Percentiles rank a stretch among this genome's conserved stretches.
phyloP scores from a whole-genome alignment of 2,797 vertebrate genomes.

The Chaetophractus vellerosus region DNA sequence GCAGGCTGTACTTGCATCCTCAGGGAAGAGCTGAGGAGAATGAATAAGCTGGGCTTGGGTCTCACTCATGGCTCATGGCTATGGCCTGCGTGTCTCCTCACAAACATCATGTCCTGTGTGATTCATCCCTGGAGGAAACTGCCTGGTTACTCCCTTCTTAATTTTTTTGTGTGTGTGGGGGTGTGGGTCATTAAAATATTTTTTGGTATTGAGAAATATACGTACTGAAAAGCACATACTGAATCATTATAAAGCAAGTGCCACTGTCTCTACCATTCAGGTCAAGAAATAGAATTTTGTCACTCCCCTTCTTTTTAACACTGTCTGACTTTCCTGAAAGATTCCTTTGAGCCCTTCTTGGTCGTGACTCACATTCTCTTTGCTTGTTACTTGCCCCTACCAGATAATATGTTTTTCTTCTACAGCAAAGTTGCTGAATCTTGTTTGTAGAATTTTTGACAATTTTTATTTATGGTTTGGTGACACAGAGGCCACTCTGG shows the following conservation, averaged over 20 bases:
- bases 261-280: neutral
- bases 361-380: neutral
- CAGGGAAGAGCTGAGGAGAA: neutral
- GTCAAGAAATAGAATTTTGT: conserved; percentile 51
- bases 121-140: conserved; percentile 62
- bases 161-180: neutral
- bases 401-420: conserved; percentile 5
- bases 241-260: neutral
- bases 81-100: neutral
- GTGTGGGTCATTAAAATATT: neutral
- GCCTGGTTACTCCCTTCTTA: neutral
- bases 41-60: neutral
- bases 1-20: neutral
- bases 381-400: neutral
- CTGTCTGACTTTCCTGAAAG: conserved; percentile 28
- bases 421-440: neutral
- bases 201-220: neutral
- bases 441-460: conserved; percentile 44
- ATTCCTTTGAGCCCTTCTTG: conserved; percentile 1
- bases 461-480: conserved; percentile 52
- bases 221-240: neutral
- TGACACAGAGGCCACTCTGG: conserved; percentile 3
- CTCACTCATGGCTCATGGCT: neutral
- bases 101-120: conserved; percentile 52
- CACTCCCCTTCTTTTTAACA: neutral